These are phyloP conservation scores for Cryptus viduatorius DNA, from an alignment of 2,888 invertebrate species.

Conservation along the genomic window DNA sequence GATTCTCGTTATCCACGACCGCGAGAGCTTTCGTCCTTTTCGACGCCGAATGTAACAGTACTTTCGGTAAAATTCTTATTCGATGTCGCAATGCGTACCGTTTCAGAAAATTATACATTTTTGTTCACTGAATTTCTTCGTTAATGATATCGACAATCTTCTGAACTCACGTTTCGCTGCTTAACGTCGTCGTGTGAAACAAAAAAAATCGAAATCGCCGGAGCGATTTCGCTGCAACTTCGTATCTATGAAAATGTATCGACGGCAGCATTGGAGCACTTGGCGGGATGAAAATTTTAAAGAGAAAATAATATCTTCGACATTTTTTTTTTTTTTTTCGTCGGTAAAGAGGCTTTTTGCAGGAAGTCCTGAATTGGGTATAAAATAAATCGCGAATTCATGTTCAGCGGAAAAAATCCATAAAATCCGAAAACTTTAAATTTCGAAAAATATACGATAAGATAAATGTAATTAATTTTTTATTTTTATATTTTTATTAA, in stretches of 20 bases:
- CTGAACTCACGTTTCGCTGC: not conserved
- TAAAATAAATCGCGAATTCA: too few relatives aligned
- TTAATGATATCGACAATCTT: not conserved
- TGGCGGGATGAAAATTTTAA: not conserved
- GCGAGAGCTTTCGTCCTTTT: constrained; percentile 60
- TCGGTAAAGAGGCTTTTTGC: too few relatives aligned
- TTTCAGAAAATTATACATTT: constrained; percentile 54
- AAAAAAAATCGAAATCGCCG: not conserved
- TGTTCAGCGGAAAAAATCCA: too few relatives aligned
- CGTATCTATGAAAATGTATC: not conserved
- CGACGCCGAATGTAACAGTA: constrained; percentile 36
- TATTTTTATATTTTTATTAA: too few relatives aligned
- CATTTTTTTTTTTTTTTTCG: not conserved
- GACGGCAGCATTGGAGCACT: too few relatives aligned
- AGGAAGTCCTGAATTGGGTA: too few relatives aligned
- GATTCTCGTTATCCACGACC: constrained; percentile 66
- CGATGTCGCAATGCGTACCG: constrained; percentile 4
- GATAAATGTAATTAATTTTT: too few relatives aligned
- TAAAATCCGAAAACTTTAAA: not conserved
- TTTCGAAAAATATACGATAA: not conserved
- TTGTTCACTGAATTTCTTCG: not conserved
- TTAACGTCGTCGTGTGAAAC: constrained; percentile 11
- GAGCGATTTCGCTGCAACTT: not conserved
- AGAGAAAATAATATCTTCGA: not conserved
- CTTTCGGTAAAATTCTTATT: not conserved